These are phyloP conservation scores for Agonopterix subpropinquella DNA, from an alignment of 2,888 invertebrate species.

Conservation along the genomic window DNA sequence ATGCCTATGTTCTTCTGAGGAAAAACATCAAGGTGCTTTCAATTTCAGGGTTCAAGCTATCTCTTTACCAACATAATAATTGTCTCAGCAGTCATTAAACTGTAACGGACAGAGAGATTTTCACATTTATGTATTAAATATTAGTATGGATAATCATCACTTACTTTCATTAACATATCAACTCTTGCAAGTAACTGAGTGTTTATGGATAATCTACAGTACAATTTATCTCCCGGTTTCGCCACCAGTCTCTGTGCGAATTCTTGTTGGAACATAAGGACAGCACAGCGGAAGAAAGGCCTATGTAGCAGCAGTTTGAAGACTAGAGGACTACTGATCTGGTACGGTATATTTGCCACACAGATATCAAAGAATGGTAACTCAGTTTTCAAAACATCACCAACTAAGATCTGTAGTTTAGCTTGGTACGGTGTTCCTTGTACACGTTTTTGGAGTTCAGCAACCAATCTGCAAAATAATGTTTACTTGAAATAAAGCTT, in stretches of 20 bases:
- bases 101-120: no score
- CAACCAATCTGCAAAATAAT: conserved; percentile 81
- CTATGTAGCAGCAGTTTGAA: conserved; percentile 95
- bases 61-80: no score
- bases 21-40: no score
- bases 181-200: conserved; percentile 96
- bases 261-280: conserved; percentile 99
- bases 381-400: conserved; percentile 96
- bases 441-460: conserved; percentile 98
- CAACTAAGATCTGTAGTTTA: conserved; percentile 94
- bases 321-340: conserved; percentile 97
- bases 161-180: conserved; percentile 95
- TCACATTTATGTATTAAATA: no score
- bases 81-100: no score
- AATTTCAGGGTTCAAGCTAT: no score
- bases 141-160: no score
- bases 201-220: conserved; percentile 96
- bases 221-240: conserved; percentile 97
- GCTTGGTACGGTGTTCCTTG: conserved; percentile 91
- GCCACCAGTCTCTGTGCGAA: conserved; percentile 98
- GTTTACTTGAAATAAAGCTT: neutral
- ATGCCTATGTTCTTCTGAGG: no score
- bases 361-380: conserved; percentile 98
- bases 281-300: conserved; percentile 92
- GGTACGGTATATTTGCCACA: conserved; percentile 98